These are phyloP conservation scores for Eidolon helvum DNA, from an alignment of 2,113 vertebrate genomes.

Conservation along the genomic window DNA sequence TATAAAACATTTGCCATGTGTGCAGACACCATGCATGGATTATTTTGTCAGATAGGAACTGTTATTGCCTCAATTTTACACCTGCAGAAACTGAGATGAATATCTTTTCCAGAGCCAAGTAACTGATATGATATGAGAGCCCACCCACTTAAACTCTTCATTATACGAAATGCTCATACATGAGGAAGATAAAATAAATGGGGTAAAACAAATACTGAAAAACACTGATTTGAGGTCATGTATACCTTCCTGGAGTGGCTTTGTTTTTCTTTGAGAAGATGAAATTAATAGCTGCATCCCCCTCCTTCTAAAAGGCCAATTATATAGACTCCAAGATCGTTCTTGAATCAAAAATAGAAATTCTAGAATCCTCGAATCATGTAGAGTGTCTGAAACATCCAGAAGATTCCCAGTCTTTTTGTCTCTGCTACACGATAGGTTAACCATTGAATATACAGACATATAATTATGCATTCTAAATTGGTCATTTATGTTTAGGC, in stretches of 20 bases:
- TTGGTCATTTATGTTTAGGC: constrained; percentile 36
- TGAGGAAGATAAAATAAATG: neutral
- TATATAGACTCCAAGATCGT: neutral
- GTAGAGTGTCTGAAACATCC: neutral
- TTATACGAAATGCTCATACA: neutral
- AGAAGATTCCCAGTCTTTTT: constrained; percentile 31
- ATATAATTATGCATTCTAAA: neutral
- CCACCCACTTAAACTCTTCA: neutral
- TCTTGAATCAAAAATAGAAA: constrained; percentile 27
- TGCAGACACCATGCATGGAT: neutral
- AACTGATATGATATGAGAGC: neutral
- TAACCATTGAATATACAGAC: neutral
- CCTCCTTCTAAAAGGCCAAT: neutral
- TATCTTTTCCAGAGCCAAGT: neutral
- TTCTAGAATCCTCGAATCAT: constrained; percentile 5
- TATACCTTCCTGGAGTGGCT: neutral
- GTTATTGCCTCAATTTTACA: neutral
- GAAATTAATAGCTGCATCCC: neutral
- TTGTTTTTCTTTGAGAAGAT: neutral
- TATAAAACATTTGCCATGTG: neutral
- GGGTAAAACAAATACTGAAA: neutral
- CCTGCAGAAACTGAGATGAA: neutral
- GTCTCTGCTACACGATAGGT: neutral
- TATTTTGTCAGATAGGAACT: neutral
- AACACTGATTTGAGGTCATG: neutral